Evolutionary conservation across 2,797 vertebrate species (phyloP), one percentile per base, ranked within the genome.

Genomic region (Heteromormyrus szaboi): DNA sequence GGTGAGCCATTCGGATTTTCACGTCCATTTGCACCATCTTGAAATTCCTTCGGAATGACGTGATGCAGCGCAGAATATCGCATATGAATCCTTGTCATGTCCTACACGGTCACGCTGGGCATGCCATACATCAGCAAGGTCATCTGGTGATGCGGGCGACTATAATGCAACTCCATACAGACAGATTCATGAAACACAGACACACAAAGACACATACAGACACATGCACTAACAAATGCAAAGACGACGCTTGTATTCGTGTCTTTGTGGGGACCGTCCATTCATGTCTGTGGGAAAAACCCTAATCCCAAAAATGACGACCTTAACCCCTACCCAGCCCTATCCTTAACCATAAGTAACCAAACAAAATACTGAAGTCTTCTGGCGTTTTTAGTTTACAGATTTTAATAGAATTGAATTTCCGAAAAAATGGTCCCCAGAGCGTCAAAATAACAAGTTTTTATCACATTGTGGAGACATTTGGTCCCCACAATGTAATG

Each of bases 121-220:
- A 84, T 17, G n/a, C 12, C 2, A 7, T 41, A 17, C 17, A 22
- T 29, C 1, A 56, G 11, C 84, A 7, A 54, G 46, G 84, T 17
- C 50, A 25, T 33, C 50, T 29, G 48, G 48, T 54, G 84, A 53
- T 7, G 22, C 8, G 22, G 44, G 46, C 22, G 1, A 12, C 22
- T 85, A 29, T 51, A 84, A 51, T 41, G 19, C 81, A 11, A 8
- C 46, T 25, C 84, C 76, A 81, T 17, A 29, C 37, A 44, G 37
- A 92, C 91, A 59, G 56, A 59, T 9, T 2, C n/a, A 59, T 22
- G n/a, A 90, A 85, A 33, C 50, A 56, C 81, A 88, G 46, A 46
- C 59, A 79, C 59, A 86, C 22, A 85, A 83, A 68, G 37, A 46
- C 76, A 81, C 37, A 81, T 0, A 81, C 17, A 81, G 5, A 46